Evolutionary conservation across 2,797 vertebrate genomes (phyloP).

Genomic region (Borostomias antarcticus): DNA sequence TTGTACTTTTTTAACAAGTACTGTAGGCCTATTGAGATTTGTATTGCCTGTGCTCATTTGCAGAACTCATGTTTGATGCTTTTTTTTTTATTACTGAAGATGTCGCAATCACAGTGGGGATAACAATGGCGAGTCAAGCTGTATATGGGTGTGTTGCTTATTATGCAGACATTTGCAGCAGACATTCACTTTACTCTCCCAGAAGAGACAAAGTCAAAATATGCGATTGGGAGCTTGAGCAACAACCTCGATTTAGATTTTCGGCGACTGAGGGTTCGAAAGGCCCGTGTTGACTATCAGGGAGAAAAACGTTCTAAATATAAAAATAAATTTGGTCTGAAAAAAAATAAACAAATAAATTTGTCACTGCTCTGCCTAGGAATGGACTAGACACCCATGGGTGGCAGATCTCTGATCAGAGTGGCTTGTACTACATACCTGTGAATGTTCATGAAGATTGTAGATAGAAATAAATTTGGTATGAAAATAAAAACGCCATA

Average conservation of each 20-base stretch:
- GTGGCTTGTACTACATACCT: no score
- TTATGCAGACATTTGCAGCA: neutral
- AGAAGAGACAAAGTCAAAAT: conserved; percentile 46
- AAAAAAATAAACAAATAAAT: no score
- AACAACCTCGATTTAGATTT: conserved; percentile 43
- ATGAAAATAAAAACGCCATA: no score
- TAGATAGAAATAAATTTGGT: no score
- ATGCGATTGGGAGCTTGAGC: conserved; percentile 39
- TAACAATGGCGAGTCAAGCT: conserved; percentile 12
- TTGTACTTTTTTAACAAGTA: neutral
- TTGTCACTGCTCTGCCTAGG: no score
- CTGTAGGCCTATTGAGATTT: neutral
- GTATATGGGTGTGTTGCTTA: neutral
- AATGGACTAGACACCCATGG: no score
- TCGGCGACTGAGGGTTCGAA: conserved; percentile 34
- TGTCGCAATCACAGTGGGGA: neutral
- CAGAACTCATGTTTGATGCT: no score
- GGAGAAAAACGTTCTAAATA: conserved; percentile 32
- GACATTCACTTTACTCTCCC: conserved; percentile 46
- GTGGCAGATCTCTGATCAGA: no score
- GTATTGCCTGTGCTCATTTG: neutral
- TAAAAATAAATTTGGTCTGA: no score
- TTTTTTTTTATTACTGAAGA: neutral
- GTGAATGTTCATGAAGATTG: no score
- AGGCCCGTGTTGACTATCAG: conserved; percentile 42